Evolutionary conservation across 2,888 invertebrate genomes (phyloP).

Genomic region (Zonitis immaculata): DNA sequence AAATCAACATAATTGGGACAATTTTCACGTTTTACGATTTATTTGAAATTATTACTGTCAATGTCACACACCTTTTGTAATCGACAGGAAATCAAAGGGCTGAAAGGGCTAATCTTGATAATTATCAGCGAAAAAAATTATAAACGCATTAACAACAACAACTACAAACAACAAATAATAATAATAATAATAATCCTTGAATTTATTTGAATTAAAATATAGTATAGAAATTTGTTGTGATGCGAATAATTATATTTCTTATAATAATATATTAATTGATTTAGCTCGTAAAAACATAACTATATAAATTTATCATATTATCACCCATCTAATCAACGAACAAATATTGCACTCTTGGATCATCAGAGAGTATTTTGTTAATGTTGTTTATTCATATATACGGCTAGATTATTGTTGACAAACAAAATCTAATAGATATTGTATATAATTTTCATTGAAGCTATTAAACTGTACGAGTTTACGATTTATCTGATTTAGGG

Average conservation of each 20-base stretch:
- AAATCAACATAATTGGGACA: conserved; percentile 11
- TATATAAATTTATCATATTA: conserved; percentile 34
- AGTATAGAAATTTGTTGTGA: too few relatives aligned
- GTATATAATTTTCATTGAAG: conserved; percentile 35
- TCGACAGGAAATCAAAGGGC: conserved; percentile 8
- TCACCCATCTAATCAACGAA: conserved; percentile 33
- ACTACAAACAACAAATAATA: too few relatives aligned
- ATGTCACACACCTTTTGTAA: conserved; percentile 12
- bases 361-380: too few relatives aligned
- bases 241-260: too few relatives aligned
- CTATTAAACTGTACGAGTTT: conserved; percentile 23
- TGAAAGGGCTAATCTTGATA: conserved; percentile 14
- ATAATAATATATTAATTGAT: conserved; percentile 20
- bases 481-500: background rate
- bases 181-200: too few relatives aligned
- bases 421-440: conserved; percentile 29
- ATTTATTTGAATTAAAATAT: too few relatives aligned
- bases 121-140: conserved; percentile 25
- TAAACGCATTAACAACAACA: conserved; percentile 27
- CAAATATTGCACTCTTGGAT: too few relatives aligned
- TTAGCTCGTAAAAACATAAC: conserved; percentile 30
- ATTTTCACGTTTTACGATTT: conserved; percentile 18
- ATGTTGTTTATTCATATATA: conserved; percentile 36
- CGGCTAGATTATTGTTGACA: conserved; percentile 14
- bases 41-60: conserved; percentile 8